phyloP scores from a whole-genome alignment of 2,113 vertebrate species.

The Mus musculus region DNA sequence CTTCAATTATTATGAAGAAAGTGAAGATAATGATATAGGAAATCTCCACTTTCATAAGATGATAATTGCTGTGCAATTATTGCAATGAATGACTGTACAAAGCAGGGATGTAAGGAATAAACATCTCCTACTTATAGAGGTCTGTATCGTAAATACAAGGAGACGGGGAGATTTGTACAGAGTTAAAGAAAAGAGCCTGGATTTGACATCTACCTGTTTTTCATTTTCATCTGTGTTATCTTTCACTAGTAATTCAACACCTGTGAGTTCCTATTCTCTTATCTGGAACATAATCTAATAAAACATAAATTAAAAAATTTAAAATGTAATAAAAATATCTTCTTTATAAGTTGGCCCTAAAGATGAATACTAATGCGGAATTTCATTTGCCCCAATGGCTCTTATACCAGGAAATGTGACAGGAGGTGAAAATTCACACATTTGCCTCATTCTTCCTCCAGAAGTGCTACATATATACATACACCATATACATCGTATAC shows the following conservation, averaged over 20 bases:
- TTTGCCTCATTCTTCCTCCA: not conserved
- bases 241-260: not conserved
- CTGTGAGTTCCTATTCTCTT: constrained; percentile 37
- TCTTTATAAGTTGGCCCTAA: not conserved
- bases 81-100: not conserved
- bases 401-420: fast-evolving
- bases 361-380: not conserved
- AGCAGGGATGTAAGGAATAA: not conserved
- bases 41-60: constrained; percentile 30
- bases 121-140: not conserved
- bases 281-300: constrained; percentile 6
- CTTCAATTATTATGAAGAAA: too few species aligned
- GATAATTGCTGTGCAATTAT: not conserved
- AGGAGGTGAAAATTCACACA: not conserved
- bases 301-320: not conserved
- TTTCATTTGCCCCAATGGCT: not conserved
- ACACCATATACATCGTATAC: too few species aligned
- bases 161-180: not conserved
- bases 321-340: not conserved
- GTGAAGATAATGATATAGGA: too few species aligned
- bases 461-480: not conserved
- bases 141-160: constrained; percentile 3
- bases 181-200: not conserved
- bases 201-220: not conserved
- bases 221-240: not conserved